phyloP scores from a whole-genome alignment of 1,140 invertebrate species.

The Brachionus angularis region DNA sequence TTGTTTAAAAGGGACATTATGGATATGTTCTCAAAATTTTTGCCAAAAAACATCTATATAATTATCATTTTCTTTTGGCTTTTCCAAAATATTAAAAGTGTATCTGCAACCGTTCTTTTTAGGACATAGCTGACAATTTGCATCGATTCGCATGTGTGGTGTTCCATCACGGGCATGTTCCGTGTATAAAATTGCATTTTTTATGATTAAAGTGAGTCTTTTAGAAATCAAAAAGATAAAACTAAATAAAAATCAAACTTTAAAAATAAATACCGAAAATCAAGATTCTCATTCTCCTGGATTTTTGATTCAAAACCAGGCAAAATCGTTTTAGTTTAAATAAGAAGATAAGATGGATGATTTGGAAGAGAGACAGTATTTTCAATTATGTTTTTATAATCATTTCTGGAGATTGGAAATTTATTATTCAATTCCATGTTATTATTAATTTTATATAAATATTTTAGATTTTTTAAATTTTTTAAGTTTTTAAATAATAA shows the following conservation, averaged over 20 bases:
- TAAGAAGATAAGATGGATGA: slow-evolving; percentile 16
- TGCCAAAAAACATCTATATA: slow-evolving; percentile 7
- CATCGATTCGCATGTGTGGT: slow-evolving; percentile 9
- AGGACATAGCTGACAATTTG: slow-evolving; percentile 19
- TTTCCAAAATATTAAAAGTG: slow-evolving; percentile 4
- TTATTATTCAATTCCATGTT: neutral
- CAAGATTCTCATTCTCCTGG: slow-evolving; percentile 3
- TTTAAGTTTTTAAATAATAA: slow-evolving; percentile 7
- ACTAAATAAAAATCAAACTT: neutral
- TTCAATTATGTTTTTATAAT: slow-evolving; percentile 13
- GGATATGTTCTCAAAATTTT: slow-evolving; percentile 4
- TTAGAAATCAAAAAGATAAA: slow-evolving; percentile 11
- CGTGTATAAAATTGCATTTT: slow-evolving; percentile 30
- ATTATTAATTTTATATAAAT: no score
- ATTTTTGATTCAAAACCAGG: slow-evolving; percentile 20
- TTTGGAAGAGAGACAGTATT: neutral
- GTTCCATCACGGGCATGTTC: slow-evolving; percentile 13
- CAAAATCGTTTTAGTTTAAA: slow-evolving; percentile 16
- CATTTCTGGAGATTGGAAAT: slow-evolving; percentile 15
- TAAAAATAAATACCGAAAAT: slow-evolving; percentile 4
- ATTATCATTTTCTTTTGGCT: slow-evolving; percentile 1
- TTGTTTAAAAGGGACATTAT: slow-evolving; percentile 7
- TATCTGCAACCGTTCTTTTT: slow-evolving; percentile 29
- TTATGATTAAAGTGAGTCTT: slow-evolving; percentile 27
- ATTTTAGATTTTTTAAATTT: slow-evolving; percentile 14